A percentile compares a stretch with the other conserved stretches of the same genome.
These are phyloP conservation scores for Sipha flava DNA, from an alignment of 1,140 invertebrate genomes.

Conservation along the genomic window DNA sequence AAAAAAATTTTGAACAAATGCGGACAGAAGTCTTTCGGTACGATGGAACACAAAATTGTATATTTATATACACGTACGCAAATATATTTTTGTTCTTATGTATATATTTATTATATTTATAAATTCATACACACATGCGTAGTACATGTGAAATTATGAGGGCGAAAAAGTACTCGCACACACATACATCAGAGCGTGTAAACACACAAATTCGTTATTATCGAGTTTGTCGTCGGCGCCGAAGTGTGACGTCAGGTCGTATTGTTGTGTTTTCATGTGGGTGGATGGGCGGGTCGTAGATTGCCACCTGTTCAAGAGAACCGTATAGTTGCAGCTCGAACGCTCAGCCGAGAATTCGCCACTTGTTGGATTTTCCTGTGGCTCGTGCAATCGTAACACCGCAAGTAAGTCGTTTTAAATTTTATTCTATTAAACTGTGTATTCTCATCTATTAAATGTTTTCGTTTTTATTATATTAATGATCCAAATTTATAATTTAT, in stretches of 20 bases:
- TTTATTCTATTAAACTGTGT: no score
- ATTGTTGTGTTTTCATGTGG: conserved; percentile 3
- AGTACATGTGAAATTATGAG: background rate
- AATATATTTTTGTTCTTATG: no score
- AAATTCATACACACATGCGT: no score
- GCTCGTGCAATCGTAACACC: background rate
- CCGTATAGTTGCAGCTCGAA: conserved; percentile 13
- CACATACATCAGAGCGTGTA: background rate
- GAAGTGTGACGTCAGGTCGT: conserved; percentile 29
- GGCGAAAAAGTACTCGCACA: background rate
- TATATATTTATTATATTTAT: no score
- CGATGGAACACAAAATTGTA: no score
- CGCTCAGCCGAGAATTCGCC: conserved; percentile 22
- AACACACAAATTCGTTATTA: conserved; percentile 23
- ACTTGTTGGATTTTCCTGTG: conserved; percentile 26
- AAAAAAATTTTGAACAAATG: no score
- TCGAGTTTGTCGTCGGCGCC: conserved; percentile 28
- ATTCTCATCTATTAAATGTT: no score
- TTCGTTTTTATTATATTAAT: no score
- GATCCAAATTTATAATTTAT: no score
- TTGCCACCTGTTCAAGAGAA: conserved; percentile 25
- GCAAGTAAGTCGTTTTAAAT: background rate
- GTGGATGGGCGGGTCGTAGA: conserved; percentile 7
- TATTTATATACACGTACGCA: no score
- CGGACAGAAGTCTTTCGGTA: no score